Percentiles rank a stretch among this genome's conserved stretches.
Evolutionary conservation across 2,888 invertebrate genomes (phyloP).

Genomic region (Tachina fera): DNA sequence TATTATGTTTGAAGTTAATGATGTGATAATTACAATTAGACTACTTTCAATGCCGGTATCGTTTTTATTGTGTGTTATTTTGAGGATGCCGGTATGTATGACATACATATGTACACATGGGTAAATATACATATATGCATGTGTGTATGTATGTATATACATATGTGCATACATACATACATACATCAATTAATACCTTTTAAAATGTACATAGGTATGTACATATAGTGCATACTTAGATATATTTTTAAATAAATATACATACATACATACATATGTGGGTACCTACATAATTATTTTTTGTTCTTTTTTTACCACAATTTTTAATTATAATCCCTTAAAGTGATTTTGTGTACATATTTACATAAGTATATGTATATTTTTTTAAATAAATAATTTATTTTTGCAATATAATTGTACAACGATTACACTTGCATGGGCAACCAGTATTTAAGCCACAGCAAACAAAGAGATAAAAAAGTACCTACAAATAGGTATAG

Average conservation of each 20-base stretch:
- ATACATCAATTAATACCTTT: no score
- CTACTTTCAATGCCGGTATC: no score
- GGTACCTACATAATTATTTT: background rate
- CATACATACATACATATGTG: background rate
- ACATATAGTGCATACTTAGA: background rate
- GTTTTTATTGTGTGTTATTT: no score
- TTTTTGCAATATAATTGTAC: constrained; percentile 23
- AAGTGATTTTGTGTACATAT: background rate
- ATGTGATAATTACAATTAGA: no score
- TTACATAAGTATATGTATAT: background rate
- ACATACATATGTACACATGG: no score
- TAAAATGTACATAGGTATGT: no score
- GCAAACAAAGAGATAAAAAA: background rate
- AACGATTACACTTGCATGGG: constrained; percentile 33
- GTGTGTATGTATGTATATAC: no score
- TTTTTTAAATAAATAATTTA: background rate
- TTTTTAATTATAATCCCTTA: constrained; percentile 45
- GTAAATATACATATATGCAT: no score
- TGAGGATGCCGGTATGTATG: no score
- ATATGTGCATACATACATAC: no score
- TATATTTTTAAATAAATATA: background rate
- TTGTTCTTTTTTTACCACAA: constrained; percentile 8
- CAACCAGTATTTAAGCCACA: constrained; percentile 24
- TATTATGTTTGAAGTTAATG: no score
- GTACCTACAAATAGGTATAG: background rate